phyloP scores from a whole-genome alignment of 2,113 vertebrate species.

The Corydoras maculifer region DNA sequence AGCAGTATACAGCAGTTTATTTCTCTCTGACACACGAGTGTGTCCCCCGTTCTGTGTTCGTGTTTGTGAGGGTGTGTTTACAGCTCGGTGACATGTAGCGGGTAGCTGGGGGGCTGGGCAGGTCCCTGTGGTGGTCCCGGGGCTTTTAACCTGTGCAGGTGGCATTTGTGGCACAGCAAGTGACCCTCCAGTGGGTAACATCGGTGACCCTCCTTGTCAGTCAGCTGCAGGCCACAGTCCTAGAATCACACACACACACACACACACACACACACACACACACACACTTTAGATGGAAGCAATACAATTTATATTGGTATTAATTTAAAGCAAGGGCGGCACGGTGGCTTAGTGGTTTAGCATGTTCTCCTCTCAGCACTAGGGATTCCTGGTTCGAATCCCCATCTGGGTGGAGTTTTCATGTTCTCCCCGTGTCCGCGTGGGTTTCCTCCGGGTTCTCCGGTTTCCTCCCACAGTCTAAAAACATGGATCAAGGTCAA shows the following conservation, averaged over 20 bases:
- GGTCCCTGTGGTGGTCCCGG: conserved; percentile 57
- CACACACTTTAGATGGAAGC: neutral
- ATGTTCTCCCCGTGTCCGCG: too few relatives aligned
- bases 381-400: too few relatives aligned
- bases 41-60: conserved; percentile 3
- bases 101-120: conserved; percentile 68
- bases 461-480: too few relatives aligned
- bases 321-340: too few relatives aligned
- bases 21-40: too few relatives aligned
- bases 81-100: conserved; percentile 90
- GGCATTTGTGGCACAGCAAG: conserved; percentile 90
- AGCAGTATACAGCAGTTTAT: too few relatives aligned
- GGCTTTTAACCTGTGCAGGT: conserved; percentile 80
- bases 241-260: conserved; percentile 43
- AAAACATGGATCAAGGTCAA: too few relatives aligned
- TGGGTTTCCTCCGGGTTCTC: too few relatives aligned
- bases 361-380: too few relatives aligned
- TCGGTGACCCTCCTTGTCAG: conserved; percentile 90
- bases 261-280: conserved; percentile 20
- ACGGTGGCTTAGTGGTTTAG: too few relatives aligned
- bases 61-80: conserved; percentile 57
- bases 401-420: too few relatives aligned
- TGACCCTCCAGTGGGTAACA: conserved; percentile 92
- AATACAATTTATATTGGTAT: too few relatives aligned
- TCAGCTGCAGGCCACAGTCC: conserved; percentile 93